Percentiles rank a stretch among this genome's conserved stretches.
These are phyloP conservation scores for Apodemus agrarius DNA, from an alignment of 2,797 vertebrate species.

Conservation along the genomic window DNA sequence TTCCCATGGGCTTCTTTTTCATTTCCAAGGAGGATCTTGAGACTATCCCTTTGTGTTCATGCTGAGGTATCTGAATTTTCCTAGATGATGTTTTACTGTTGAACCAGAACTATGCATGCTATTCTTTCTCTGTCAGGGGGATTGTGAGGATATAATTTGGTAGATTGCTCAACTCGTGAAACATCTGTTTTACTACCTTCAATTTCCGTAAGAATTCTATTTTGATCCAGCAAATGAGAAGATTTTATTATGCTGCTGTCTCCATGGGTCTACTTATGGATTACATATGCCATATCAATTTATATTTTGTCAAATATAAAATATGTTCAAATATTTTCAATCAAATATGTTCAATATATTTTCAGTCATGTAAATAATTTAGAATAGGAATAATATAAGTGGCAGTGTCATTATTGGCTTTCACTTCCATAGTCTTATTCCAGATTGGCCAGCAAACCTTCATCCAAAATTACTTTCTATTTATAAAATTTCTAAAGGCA, in stretches of 20 bases:
- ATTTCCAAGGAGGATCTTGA: background rate
- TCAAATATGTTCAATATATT: background rate
- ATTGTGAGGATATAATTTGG: no score
- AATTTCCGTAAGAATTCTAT: no score
- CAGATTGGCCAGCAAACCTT: background rate
- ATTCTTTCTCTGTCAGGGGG: no score
- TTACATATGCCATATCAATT: background rate
- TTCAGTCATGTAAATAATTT: background rate
- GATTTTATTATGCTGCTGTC: no score
- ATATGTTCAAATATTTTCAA: background rate
- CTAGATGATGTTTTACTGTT: no score
- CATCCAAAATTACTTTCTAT: background rate
- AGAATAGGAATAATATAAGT: background rate
- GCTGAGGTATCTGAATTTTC: background rate
- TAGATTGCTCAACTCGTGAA: background rate
- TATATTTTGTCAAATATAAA: background rate
- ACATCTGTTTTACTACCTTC: background rate
- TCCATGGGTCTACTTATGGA: background rate
- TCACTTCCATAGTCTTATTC: background rate
- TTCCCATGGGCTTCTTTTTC: background rate
- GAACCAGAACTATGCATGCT: no score
- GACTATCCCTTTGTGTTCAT: no score
- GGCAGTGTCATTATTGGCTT: background rate
- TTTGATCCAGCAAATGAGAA: background rate
- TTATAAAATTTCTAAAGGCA: background rate